phyloP scores from a whole-genome alignment of 1,140 invertebrate species.

The Hycleus cichorii region DNA sequence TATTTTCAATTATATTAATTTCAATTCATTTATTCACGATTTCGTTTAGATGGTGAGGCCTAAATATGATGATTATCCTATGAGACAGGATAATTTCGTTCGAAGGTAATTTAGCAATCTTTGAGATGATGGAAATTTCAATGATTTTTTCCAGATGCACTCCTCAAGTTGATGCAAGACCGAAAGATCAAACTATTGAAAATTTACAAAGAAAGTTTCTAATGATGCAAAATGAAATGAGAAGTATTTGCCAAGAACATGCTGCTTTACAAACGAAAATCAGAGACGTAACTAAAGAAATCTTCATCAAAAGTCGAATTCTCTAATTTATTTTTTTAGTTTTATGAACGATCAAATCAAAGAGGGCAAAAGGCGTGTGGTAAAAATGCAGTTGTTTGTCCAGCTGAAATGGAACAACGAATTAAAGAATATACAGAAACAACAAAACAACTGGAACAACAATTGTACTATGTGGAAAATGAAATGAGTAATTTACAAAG shows the following conservation, averaged over 20 bases:
- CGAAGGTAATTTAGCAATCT: too few relatives aligned
- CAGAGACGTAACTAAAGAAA: not conserved
- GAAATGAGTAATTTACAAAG: conserved; percentile 53
- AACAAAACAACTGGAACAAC: conserved; percentile 44
- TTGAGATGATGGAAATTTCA: too few relatives aligned
- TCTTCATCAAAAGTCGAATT: not conserved
- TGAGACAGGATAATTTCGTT: too few relatives aligned
- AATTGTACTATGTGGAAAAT: conserved; percentile 52
- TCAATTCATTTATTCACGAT: not conserved
- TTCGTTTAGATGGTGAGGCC: too few relatives aligned
- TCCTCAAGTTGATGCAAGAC: too few relatives aligned
- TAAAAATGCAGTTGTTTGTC: conserved; percentile 28
- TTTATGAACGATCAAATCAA: not conserved
- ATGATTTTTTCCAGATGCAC: too few relatives aligned
- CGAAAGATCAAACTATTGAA: too few relatives aligned
- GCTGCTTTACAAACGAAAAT: too few relatives aligned
- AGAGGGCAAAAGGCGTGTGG: conserved; percentile 17
- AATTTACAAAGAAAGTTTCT: too few relatives aligned
- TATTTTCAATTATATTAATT: not conserved
- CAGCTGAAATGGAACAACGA: conserved; percentile 32
- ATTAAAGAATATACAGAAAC: conserved; percentile 35
- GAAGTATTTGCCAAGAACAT: not conserved
- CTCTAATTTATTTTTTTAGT: not conserved
- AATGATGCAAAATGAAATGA: too few relatives aligned
- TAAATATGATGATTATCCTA: too few relatives aligned